phyloP scores from a whole-genome alignment of 2,888 invertebrate genomes.

The Tetragnatha montana region DNA sequence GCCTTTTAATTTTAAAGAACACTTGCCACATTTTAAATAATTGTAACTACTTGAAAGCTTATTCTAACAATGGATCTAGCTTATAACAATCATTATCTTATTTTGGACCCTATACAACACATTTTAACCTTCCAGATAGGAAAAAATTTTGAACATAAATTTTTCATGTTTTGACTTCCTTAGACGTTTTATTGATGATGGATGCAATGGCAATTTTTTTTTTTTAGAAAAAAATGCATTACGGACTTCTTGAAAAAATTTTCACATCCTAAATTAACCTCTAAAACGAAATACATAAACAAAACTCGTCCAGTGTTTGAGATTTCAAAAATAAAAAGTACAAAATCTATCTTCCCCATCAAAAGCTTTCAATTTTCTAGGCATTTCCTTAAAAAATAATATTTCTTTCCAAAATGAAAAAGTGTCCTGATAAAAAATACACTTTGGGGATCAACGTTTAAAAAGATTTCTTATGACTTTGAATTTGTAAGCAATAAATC shows the following conservation, averaged over 20 bases:
- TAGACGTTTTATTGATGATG: neutral
- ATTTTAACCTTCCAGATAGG: too few relatives aligned
- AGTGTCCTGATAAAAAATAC: neutral
- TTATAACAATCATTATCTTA: too few relatives aligned
- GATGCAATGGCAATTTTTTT: neutral
- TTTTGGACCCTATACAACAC: too few relatives aligned
- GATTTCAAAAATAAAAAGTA: neutral
- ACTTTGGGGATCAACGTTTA: neutral
- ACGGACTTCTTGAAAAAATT: neutral
- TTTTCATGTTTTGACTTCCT: neutral
- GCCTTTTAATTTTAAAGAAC: too few relatives aligned
- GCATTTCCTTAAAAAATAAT: neutral
- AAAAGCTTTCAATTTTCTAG: neutral
- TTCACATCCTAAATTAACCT: neutral
- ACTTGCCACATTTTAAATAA: too few relatives aligned
- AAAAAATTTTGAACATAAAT: neutral
- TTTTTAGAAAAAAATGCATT: neutral
- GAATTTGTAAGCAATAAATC: neutral
- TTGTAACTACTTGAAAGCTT: too few relatives aligned
- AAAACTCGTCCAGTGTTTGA: neutral
- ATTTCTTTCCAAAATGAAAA: neutral
- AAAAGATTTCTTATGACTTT: neutral
- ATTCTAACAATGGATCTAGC: too few relatives aligned
- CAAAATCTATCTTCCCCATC: neutral
- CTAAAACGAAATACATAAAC: neutral